Conservation (phyloP, 2,113 vertebrate genomes). For the Nyctereutes procyonoides region DNA sequence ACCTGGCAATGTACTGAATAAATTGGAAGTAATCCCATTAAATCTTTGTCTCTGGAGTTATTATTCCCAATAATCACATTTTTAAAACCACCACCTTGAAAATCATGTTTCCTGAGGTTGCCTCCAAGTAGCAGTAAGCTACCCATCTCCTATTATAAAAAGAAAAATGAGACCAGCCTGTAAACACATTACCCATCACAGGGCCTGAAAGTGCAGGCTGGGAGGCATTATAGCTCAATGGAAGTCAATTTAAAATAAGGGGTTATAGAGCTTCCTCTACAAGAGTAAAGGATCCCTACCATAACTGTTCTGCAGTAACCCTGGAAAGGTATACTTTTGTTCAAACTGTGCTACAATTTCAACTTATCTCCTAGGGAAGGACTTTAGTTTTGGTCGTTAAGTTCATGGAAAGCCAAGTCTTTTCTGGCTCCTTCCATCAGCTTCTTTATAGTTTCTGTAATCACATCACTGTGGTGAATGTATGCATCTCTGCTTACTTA, state of each 20-base stretch:
- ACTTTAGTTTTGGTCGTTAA: slow-evolving; percentile 14
- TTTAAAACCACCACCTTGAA: slow-evolving; percentile 44
- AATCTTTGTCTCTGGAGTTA: slow-evolving; percentile 71
- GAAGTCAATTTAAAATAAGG: slow-evolving; percentile 70
- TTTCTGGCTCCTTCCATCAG: not conserved
- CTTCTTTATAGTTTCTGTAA: slow-evolving; percentile 5
- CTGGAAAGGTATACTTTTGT: slow-evolving; percentile 57
- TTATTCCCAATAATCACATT: slow-evolving; percentile 71
- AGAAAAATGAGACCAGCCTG: slow-evolving; percentile 62
- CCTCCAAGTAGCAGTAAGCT: slow-evolving; percentile 50
- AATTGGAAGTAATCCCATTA: slow-evolving; percentile 77
- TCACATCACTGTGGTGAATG: not conserved
- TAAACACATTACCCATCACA: slow-evolving; percentile 61
- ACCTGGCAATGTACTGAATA: slow-evolving; percentile 41
- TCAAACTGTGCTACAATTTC: slow-evolving; percentile 43
- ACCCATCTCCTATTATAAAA: slow-evolving; percentile 51
- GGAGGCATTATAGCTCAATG: slow-evolving; percentile 48
- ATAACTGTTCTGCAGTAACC: slow-evolving; percentile 52
- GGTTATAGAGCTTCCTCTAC: slow-evolving; percentile 48
- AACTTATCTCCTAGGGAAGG: slow-evolving; percentile 34
- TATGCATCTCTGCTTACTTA: not conserved
- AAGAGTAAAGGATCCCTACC: slow-evolving; percentile 34
- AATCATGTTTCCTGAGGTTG: slow-evolving; percentile 31
- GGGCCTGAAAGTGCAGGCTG: slow-evolving; percentile 55
- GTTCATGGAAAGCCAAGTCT: slow-evolving; percentile 38